Evolutionary conservation across 2,888 invertebrate species (phyloP).

Genomic region (Platycheirus albimanus): DNA sequence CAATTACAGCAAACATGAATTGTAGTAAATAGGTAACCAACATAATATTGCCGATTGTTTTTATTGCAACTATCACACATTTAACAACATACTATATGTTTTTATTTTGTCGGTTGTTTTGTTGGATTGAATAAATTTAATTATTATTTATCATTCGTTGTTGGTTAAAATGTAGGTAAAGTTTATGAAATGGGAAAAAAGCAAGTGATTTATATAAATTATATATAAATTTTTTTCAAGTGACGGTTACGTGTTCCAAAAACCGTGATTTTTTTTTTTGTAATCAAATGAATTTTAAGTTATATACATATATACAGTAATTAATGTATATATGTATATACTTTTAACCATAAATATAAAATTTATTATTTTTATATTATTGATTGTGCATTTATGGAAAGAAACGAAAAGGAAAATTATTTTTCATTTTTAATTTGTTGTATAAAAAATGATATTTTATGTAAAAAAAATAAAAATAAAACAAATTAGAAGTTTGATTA

Average conservation of each 20-base stretch:
- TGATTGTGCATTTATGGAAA: constrained; percentile 74
- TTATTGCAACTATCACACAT: constrained; percentile 99
- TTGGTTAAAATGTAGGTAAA: constrained; percentile 11
- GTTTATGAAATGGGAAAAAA: not conserved
- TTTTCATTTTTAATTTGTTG: constrained; percentile 29
- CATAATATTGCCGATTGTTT: constrained; percentile 99
- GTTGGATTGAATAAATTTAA: constrained; percentile 34
- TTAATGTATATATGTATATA: too few species aligned
- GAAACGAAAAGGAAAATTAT: constrained; percentile 62
- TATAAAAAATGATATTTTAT: constrained; percentile 41
- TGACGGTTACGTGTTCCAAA: constrained; percentile 46
- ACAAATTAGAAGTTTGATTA: constrained; percentile 40
- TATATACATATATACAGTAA: too few species aligned
- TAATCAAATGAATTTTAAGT: too few species aligned
- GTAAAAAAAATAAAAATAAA: constrained; percentile 26
- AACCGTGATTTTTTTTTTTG: constrained; percentile 27
- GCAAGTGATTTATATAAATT: not conserved
- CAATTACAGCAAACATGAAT: constrained; percentile 99
- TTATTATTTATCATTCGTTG: constrained; percentile 24
- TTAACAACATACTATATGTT: constrained; percentile 98
- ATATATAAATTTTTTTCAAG: constrained; percentile 15
- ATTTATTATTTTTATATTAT: constrained; percentile 52
- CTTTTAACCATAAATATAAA: constrained; percentile 45
- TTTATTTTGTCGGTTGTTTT: constrained; percentile 41
- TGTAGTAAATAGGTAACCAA: constrained; percentile 99